Evolutionary conservation across 2,113 vertebrate species (phyloP).

Genomic region (Chrysemys picta): DNA sequence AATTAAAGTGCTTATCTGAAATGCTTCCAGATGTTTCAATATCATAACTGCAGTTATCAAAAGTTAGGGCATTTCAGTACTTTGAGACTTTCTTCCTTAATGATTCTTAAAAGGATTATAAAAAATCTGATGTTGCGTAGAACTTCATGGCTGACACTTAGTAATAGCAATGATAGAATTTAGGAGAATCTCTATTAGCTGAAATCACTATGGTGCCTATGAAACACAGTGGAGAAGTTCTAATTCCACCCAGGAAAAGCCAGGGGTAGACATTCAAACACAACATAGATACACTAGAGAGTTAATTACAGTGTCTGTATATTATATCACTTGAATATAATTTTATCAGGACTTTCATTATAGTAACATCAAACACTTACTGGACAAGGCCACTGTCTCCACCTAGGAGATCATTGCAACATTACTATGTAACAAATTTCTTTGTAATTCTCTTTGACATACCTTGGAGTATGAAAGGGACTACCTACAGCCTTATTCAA

Average conservation of each 20-base stretch:
- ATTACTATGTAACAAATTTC: neutral
- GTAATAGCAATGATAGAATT: neutral
- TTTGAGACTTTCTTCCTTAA: neutral
- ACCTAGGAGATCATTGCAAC: neutral
- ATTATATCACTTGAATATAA: neutral
- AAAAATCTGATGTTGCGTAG: neutral
- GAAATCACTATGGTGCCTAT: neutral
- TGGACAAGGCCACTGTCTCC: neutral
- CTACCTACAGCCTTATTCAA: neutral
- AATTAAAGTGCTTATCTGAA: conserved; percentile 36
- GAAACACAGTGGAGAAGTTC: neutral
- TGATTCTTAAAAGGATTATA: neutral
- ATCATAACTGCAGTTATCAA: neutral
- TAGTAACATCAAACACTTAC: neutral
- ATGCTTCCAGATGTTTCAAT: neutral
- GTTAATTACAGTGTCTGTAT: neutral
- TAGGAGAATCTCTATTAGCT: neutral
- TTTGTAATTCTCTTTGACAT: neutral
- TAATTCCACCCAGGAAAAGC: too few relatives aligned
- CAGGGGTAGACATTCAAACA: too few relatives aligned
- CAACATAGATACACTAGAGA: neutral
- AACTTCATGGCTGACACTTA: neutral
- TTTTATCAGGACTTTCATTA: neutral
- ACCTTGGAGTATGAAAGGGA: neutral
- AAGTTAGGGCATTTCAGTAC: neutral